Base-by-base conservation (phyloP, 2,113 vertebrate species). In the Scolopax mira region DNA sequence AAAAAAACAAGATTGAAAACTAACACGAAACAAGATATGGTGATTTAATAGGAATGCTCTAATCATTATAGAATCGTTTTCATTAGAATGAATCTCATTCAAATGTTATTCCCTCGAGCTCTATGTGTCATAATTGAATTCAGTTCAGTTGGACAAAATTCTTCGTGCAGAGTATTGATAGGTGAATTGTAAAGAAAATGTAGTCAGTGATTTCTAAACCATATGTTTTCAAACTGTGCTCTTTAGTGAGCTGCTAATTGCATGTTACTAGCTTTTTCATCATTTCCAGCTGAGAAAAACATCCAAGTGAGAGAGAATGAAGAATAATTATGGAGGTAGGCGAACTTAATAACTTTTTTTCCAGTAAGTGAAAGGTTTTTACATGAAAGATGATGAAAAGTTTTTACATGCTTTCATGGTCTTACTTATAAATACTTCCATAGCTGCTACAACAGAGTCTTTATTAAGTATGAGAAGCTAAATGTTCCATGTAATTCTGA, bases 221-320 rank as follows among this genome's bases (percentile, higher is more conserved):
- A 13, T 75, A 60, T 75, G 54, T 88, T 94, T 93, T 88, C 58
- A 83, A 80, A 83, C 62, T 71, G 24, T 79, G 58, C 46, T 75
- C 51, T 65, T 87, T 41, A 91, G 25, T 88, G 87, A 95, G 84
- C 49, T 87, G 25, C 49, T 94, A 91, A 88, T 82, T 94, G 73
- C 41, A 37, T 61, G 28, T 72, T 77, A 65, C 48, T 93, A 87
- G 73, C 24, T 67, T 89, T 89, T 72, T 72, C 55, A 73, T 86
- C 3, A 8, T 92, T 90, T 94, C 48, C 44, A 93, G 44, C 66
- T 92, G 84, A 61, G 72, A 52, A 79, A 90, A 92, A 61, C 18
- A 90, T 78, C 44, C 35, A 51, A 66, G 37, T 75, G n/a, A 88
- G 27, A 85, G 62, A 71, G 35, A 78, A 72, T 65, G 49, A 82